These are phyloP conservation scores for Xenotilapia longispinis DNA, from an alignment of 2,113 vertebrate genomes.

Conservation along the genomic window DNA sequence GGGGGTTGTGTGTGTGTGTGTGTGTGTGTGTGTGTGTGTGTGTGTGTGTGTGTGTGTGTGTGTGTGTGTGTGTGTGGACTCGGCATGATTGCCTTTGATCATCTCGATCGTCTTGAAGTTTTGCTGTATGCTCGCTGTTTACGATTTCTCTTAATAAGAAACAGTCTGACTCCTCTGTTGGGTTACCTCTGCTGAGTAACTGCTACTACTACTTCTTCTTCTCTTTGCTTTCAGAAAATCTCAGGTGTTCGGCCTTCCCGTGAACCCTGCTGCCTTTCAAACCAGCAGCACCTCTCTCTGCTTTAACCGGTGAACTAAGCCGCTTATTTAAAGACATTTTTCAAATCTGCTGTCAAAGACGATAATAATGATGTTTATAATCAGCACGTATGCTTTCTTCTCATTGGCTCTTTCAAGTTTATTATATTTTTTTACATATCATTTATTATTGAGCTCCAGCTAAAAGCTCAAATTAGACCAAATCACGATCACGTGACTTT, in stretches of 20 bases:
- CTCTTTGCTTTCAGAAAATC: neutral
- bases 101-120: neutral
- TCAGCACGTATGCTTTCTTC: neutral
- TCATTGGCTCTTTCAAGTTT: neutral
- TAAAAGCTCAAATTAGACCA: neutral
- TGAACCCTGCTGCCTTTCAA: neutral
- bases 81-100: neutral
- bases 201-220: neutral
- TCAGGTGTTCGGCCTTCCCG: conserved; percentile 27
- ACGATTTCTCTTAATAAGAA: neutral
- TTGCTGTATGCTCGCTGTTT: neutral
- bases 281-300: neutral
- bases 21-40: neutral
- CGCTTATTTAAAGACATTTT: neutral
- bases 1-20: neutral
- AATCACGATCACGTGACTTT: neutral
- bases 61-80: neutral
- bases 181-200: neutral
- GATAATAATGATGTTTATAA: neutral
- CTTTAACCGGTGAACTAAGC: neutral
- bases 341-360: neutral
- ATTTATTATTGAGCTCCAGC: neutral
- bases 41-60: neutral
- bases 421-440: neutral
- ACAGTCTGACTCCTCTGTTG: neutral